Base-by-base conservation (phyloP, 1,140 invertebrate species). In the Phocides pigmalion region DNA sequence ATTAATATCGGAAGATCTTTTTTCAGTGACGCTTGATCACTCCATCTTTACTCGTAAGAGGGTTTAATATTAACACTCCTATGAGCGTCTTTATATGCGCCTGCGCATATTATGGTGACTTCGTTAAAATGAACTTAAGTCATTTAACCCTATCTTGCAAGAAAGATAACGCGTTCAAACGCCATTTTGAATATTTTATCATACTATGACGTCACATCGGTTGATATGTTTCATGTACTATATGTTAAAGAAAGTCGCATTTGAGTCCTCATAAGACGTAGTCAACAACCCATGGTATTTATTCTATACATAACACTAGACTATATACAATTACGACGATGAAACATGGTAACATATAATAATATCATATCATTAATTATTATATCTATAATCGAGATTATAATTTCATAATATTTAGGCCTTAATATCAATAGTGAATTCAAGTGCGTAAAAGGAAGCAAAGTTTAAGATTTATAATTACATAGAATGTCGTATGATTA, bases 161-260 rank as follows among this genome's bases (percentile, higher is more conserved):
- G 41, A 50, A 46, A 53, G 12, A 9, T 37, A 25, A 41, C 4
- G 46, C 16, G 16, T 53, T 53, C 25, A 56, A 61, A 32, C 44
- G 25, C 32, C 50, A 37, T 56, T 47, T 63, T 28, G 39, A 41
- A 17, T 53, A 51, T 37, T 65, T 46, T 16, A 50, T 4, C 47
- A 35, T 50, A 42, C 41, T 42, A 42, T 19, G 41, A 42, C 41
- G 16, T 42, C 71, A 73, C 69, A 77, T 79, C 66, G 70, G 62
- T 73, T 90, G 87, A 90, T 90, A 90, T 90, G 87, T 90, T 81
- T 82, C 72, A 86, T 90, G 82, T 88, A 87, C 83, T 87, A 89
- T 85, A 80, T 66, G 76, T 82, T 78, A 76, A 71, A 72, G 71
- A 74, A 79, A 75, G 68, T 66, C 68, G 64, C 67, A 73, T 69